Evolutionary conservation across 2,888 invertebrate genomes (phyloP).

Genomic region (Lithodes maja): DNA sequence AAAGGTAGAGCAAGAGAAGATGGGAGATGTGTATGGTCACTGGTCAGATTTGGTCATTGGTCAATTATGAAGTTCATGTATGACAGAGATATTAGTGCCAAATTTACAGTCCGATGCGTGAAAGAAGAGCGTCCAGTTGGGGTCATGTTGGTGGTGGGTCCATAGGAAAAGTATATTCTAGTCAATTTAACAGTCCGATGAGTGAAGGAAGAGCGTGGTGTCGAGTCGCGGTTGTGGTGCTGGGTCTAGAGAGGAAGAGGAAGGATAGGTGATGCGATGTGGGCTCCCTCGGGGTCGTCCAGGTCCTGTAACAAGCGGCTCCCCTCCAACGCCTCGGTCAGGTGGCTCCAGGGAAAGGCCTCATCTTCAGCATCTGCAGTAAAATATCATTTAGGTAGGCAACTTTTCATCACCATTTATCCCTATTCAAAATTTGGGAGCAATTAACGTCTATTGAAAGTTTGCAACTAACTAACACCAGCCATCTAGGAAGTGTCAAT

Average conservation of each 20-base stretch:
- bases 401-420: too few relatives aligned
- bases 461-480: too few relatives aligned
- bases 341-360: conserved; percentile 26
- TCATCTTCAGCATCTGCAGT: conserved; percentile 1
- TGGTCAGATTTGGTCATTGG: too few relatives aligned
- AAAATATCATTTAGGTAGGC: neutral
- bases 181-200: neutral
- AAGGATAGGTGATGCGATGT: too few relatives aligned
- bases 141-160: neutral
- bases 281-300: neutral
- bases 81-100: too few relatives aligned
- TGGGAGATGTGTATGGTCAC: too few relatives aligned
- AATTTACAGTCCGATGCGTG: too few relatives aligned
- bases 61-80: too few relatives aligned
- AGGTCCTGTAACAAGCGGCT: conserved; percentile 14
- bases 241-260: neutral
- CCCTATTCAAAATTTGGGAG: too few relatives aligned
- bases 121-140: neutral
- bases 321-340: conserved; percentile 37
- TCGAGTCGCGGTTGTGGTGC: neutral
- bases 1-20: too few relatives aligned
- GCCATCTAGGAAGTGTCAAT: too few relatives aligned
- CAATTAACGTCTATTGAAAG: too few relatives aligned
- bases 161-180: neutral
- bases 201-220: neutral